A percentile compares a stretch with the other conserved stretches of the same genome.
These are phyloP conservation scores for Physeter macrocephalus DNA, from an alignment of 2,113 vertebrate species.

Conservation along the genomic window DNA sequence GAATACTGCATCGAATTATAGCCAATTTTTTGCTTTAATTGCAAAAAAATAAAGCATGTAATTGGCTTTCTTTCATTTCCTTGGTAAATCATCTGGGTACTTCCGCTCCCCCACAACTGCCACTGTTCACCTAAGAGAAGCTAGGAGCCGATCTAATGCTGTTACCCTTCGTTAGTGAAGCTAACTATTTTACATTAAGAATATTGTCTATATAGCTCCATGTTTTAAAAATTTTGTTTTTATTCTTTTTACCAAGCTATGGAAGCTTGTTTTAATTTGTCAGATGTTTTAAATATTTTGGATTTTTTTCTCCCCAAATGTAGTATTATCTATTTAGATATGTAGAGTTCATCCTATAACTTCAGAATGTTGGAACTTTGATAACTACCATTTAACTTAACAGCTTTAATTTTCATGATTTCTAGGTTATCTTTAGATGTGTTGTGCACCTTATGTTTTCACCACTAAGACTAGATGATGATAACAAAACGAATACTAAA, in stretches of 20 bases:
- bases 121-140: not conserved
- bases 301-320: not conserved
- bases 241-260: not conserved
- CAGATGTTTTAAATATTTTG: not conserved
- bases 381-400: not conserved
- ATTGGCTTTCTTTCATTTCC: not conserved
- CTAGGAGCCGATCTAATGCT: not conserved
- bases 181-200: not conserved
- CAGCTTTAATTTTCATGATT: not conserved
- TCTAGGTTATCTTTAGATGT: not conserved
- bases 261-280: conserved; percentile 20
- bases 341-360: not conserved
- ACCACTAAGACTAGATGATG: not conserved
- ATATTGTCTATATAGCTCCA: not conserved
- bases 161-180: not conserved
- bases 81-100: not conserved
- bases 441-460: not conserved
- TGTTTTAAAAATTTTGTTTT: not conserved
- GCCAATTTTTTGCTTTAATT: not conserved
- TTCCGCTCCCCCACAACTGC: not conserved
- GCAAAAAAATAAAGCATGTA: not conserved
- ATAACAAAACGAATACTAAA: not conserved
- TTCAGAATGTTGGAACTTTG: not conserved
- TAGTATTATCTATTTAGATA: not conserved
- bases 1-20: not conserved